A percentile compares a stretch with the other conserved stretches of the same genome.
phyloP scores from a whole-genome alignment of 2,113 vertebrate genomes.

The Gallinago jamesoni region DNA sequence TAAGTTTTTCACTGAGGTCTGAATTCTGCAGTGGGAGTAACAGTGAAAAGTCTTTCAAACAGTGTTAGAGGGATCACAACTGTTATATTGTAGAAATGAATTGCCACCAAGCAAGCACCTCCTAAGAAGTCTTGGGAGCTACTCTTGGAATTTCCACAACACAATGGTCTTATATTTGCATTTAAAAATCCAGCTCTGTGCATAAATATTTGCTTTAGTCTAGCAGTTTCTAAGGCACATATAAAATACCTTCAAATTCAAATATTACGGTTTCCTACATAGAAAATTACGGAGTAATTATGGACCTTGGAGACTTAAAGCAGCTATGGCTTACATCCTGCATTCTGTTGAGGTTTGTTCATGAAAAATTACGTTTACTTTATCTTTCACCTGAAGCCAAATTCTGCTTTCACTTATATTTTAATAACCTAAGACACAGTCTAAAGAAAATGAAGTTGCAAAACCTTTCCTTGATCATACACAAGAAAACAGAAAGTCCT shows the following conservation, averaged over 20 bases:
- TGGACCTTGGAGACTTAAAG: background rate
- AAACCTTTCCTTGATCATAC: background rate
- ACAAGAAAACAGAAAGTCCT: background rate
- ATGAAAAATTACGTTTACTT: background rate
- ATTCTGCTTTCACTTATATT: background rate
- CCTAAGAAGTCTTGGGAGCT: background rate
- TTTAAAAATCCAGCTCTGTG: background rate
- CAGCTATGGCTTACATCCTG: background rate
- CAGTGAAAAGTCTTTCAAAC: background rate
- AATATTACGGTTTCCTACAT: background rate
- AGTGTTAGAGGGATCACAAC: background rate
- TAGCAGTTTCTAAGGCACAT: background rate
- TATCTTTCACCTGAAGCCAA: background rate
- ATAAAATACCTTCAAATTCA: background rate
- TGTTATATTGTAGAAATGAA: background rate
- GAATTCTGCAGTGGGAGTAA: background rate
- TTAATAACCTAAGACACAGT: background rate
- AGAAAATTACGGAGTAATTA: background rate
- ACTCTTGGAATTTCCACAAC: background rate
- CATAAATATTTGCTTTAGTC: background rate
- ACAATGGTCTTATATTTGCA: background rate
- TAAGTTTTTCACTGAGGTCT: background rate
- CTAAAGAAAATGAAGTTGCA: background rate
- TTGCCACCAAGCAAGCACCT: background rate
- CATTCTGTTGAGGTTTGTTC: background rate